phyloP scores from a whole-genome alignment of 1,140 invertebrate species.

The Xylocopa sonorina region DNA sequence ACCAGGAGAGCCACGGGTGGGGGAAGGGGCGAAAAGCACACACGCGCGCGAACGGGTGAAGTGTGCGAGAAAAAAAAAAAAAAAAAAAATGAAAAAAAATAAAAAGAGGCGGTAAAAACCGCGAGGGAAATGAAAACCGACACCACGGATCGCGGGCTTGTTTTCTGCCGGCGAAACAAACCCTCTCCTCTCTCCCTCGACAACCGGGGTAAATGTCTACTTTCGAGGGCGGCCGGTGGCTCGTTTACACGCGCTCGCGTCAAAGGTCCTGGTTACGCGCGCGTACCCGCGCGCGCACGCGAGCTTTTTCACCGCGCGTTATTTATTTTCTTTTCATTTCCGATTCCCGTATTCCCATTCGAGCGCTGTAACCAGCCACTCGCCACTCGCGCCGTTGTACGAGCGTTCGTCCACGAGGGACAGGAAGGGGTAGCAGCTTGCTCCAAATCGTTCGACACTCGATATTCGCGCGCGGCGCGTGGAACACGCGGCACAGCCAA shows the following conservation, averaged over 20 bases:
- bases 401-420: too few relatives aligned
- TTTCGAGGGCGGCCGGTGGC: constrained; percentile 52
- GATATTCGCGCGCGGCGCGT: constrained; percentile 72
- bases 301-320: constrained; percentile 43
- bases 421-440: neutral
- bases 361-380: constrained; percentile 44
- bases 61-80: neutral
- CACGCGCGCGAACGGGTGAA: neutral
- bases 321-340: constrained; percentile 71
- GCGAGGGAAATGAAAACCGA: constrained; percentile 65
- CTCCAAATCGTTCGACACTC: constrained; percentile 67
- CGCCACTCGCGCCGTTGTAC: constrained; percentile 7
- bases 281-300: constrained; percentile 49
- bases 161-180: constrained; percentile 54
- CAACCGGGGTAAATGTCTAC: constrained; percentile 59
- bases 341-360: constrained; percentile 34
- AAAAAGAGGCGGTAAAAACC: constrained; percentile 47
- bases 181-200: constrained; percentile 15
- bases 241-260: constrained; percentile 52
- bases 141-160: constrained; percentile 56
- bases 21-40: neutral
- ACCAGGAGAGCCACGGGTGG: neutral
- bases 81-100: constrained; percentile 16
- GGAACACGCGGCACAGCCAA: constrained; percentile 17
- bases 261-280: constrained; percentile 54